Conservation (phyloP, 1,140 invertebrate species). For the Odontomachus brunneus region DNA sequence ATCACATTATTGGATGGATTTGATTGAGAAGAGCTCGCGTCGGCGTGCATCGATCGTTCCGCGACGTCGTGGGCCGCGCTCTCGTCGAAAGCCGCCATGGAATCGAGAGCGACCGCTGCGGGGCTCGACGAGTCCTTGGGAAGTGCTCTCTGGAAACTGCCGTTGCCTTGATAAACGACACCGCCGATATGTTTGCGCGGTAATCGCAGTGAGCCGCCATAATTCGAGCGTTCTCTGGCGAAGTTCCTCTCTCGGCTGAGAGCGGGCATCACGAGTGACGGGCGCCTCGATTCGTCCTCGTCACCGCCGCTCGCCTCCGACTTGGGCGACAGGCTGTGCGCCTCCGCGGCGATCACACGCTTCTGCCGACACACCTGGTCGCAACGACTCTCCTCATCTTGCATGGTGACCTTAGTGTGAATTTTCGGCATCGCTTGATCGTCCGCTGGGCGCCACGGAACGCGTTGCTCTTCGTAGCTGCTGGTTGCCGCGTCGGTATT, state of each 20-base stretch:
- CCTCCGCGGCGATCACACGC: slow-evolving; percentile 22
- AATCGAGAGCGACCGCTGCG: slow-evolving; percentile 50
- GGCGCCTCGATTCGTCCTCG: slow-evolving; percentile 27
- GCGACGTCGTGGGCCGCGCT: no score
- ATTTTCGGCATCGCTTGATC: slow-evolving; percentile 64
- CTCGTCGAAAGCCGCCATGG: background rate
- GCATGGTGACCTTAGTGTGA: slow-evolving; percentile 47
- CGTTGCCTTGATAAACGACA: slow-evolving; percentile 43
- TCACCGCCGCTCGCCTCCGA: slow-evolving; percentile 20
- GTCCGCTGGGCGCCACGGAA: slow-evolving; percentile 46
- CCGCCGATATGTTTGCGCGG: slow-evolving; percentile 52
- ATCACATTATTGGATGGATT: slow-evolving; percentile 86
- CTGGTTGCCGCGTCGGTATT: slow-evolving; percentile 66
- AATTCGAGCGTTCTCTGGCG: slow-evolving; percentile 48
- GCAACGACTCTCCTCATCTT: background rate
- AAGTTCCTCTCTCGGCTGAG: slow-evolving; percentile 31
- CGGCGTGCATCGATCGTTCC: slow-evolving; percentile 4
- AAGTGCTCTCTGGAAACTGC: slow-evolving; percentile 57
- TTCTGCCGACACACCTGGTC: slow-evolving; percentile 14
- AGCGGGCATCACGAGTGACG: background rate
- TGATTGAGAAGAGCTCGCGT: slow-evolving; percentile 73
- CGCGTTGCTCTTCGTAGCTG: slow-evolving; percentile 34
- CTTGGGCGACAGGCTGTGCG: slow-evolving; percentile 10
- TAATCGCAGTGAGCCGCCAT: slow-evolving; percentile 74
- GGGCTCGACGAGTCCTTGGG: slow-evolving; percentile 59